These are phyloP conservation scores for Epizoanthus stellaris DNA, from an alignment of 92 coral and sea anemone genomes.

Conservation along the genomic window DNA sequence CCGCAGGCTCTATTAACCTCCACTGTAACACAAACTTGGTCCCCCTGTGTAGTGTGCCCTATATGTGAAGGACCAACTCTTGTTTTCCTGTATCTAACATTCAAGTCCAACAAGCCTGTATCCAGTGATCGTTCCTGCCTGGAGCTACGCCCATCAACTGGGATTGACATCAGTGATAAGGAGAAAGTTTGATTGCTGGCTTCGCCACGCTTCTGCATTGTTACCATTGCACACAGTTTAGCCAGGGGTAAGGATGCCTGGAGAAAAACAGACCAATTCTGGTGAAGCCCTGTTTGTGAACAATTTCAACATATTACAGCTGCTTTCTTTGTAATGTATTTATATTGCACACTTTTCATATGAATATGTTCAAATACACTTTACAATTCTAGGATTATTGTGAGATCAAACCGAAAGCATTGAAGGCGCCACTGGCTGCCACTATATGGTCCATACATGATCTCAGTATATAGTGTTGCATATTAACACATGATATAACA, in stretches of 20 bases:
- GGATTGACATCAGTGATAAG: constrained; percentile 79
- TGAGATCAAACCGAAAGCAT: too few species aligned
- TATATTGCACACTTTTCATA: too few species aligned
- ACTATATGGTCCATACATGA: too few species aligned
- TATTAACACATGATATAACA: not conserved
- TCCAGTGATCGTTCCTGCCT: constrained; percentile 58
- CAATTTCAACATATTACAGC: too few species aligned
- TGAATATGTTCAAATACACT: too few species aligned
- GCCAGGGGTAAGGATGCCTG: constrained; percentile 94
- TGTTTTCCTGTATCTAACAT: constrained; percentile 79
- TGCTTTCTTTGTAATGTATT: not conserved
- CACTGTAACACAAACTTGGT: constrained; percentile 81
- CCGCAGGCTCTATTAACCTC: constrained; percentile 91
- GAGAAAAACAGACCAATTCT: not conserved
- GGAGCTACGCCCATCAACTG: constrained; percentile 66
- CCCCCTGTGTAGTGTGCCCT: constrained; percentile 40
- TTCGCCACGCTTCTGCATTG: constrained; percentile 94
- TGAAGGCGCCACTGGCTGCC: too few species aligned
- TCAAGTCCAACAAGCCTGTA: constrained; percentile 84
- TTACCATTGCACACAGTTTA: constrained; percentile 96
- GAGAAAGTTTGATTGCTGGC: constrained; percentile 89
- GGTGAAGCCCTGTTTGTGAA: not conserved
- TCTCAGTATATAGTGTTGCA: not conserved
- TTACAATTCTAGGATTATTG: too few species aligned
- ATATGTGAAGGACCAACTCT: not conserved